phyloP scores from a whole-genome alignment of 2,797 vertebrate genomes.

The Halcyon badia region DNA sequence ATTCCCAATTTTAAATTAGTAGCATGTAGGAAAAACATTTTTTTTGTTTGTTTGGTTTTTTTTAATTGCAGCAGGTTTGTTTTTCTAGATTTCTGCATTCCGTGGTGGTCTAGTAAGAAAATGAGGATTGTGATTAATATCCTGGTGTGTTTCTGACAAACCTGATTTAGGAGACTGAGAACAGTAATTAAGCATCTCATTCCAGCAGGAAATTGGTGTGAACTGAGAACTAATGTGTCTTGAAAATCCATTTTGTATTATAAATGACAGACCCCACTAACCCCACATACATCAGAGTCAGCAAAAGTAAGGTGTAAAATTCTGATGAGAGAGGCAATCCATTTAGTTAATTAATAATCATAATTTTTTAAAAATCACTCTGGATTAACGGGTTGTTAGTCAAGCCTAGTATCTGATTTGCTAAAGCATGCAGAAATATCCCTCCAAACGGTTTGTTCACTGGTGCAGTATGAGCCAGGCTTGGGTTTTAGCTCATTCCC shows the following conservation, averaged over 20 bases:
- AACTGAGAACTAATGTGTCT: neutral
- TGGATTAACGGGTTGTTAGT: neutral
- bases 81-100: neutral
- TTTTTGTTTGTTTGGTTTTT: no score
- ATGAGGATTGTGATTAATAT: neutral
- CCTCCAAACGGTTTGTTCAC: neutral
- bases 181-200: neutral
- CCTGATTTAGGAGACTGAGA: neutral
- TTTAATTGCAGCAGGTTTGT: neutral
- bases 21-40: neutral
- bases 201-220: neutral
- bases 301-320: neutral
- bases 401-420: neutral
- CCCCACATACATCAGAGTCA: neutral
- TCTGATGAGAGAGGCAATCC: neutral
- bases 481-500: neutral
- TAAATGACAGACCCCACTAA: neutral
- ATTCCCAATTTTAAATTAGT: neutral
- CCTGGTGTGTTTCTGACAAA: neutral
- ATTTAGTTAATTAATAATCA: neutral
- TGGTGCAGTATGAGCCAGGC: neutral
- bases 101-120: neutral
- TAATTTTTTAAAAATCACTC: neutral
- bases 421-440: neutral
- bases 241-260: neutral